These are phyloP conservation scores for Drosophila crucigera DNA, from an alignment of 2,888 invertebrate genomes.

Conservation along the genomic window DNA sequence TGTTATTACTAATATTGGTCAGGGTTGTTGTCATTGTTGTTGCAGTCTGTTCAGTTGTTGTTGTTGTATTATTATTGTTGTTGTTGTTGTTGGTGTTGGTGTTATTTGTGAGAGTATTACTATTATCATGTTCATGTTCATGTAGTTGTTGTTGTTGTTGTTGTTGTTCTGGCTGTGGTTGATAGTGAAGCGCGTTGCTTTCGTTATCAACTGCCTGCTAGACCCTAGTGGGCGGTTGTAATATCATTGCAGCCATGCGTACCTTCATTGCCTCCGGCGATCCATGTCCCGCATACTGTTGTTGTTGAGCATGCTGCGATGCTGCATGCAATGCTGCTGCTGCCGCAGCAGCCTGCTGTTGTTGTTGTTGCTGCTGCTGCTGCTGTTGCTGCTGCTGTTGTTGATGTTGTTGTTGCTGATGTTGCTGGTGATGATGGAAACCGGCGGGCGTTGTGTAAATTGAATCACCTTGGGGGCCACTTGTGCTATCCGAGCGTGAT, in stretches of 20 bases:
- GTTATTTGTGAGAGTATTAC: constrained; percentile 56
- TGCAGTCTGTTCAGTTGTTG: constrained; percentile 44
- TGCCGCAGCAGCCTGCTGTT: constrained; percentile 57
- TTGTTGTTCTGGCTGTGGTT: constrained; percentile 58
- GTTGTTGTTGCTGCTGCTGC: constrained; percentile 73
- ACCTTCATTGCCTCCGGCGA: constrained; percentile 94
- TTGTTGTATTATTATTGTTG: constrained; percentile 40
- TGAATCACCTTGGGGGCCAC: constrained; percentile 90
- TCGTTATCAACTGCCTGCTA: constrained; percentile 86
- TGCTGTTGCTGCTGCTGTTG: constrained; percentile 66
- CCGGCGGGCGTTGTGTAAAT: constrained; percentile 89
- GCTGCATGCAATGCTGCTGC: constrained; percentile 71
- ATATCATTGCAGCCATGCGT: constrained; percentile 95
- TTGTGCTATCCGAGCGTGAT: constrained; percentile 85
- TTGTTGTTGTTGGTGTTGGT: constrained; percentile 30
- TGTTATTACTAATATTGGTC: constrained; percentile 70
- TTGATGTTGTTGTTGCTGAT: constrained; percentile 75
- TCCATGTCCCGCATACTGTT: constrained; percentile 83
- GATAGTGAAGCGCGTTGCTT: constrained; percentile 66
- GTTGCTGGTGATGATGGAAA: constrained; percentile 84
- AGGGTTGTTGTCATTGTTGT: constrained; percentile 47
- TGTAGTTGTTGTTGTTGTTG: constrained; percentile 52
- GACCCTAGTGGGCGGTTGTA: constrained; percentile 95
- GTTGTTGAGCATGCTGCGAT: constrained; percentile 75
- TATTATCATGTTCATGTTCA: constrained; percentile 61